phyloP scores from a whole-genome alignment of 2,113 vertebrate species.

The Hippocampus barbouri region DNA sequence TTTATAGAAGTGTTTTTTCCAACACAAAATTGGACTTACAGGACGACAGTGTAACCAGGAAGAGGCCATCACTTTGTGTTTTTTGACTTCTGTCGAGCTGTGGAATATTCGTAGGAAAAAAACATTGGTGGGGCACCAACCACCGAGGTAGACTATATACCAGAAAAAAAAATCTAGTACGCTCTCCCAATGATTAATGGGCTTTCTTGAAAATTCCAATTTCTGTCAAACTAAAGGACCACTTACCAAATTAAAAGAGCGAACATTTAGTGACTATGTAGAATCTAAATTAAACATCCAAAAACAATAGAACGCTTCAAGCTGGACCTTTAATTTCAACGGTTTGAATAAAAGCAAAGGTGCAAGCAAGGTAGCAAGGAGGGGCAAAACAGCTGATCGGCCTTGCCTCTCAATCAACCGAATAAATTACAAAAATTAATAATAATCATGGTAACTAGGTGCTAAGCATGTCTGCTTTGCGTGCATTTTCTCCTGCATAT shows the following conservation, averaged over 20 bases:
- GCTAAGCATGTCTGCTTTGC: no score
- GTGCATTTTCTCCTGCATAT: no score
- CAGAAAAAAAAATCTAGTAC: background rate
- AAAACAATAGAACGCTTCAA: no score
- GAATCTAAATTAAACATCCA: no score
- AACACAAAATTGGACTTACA: constrained; percentile 6
- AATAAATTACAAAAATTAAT: no score
- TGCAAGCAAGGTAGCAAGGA: no score
- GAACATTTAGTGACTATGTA: no score
- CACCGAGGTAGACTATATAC: background rate
- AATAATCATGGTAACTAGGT: no score
- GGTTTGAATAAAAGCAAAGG: no score
- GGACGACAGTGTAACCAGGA: constrained; percentile 3
- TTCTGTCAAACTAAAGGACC: background rate
- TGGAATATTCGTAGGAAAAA: background rate
- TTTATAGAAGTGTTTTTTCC: background rate
- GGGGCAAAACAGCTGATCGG: no score
- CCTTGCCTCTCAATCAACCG: no score
- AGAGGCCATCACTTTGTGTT: constrained; percentile 18
- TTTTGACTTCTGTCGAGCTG: constrained; percentile 3
- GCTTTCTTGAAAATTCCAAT: background rate
- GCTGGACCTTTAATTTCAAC: no score
- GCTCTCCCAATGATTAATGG: background rate
- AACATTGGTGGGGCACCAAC: background rate
- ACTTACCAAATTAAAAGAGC: background rate